Conservation (phyloP, 2,113 vertebrate genomes). For the Chloropsis cyanopogon region DNA sequence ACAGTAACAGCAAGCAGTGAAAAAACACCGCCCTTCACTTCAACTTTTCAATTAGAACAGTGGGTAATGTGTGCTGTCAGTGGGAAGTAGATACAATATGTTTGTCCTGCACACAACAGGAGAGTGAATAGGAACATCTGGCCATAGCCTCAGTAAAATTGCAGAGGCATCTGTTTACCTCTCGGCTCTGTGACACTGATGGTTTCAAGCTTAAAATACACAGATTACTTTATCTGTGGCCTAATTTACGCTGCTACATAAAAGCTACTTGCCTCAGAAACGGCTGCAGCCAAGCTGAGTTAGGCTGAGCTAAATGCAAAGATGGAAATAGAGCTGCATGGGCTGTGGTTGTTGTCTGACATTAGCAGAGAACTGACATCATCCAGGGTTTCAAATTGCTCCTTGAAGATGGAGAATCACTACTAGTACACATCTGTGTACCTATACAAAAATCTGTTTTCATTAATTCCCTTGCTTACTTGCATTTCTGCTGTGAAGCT, state of each 20-base stretch:
- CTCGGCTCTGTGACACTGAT: conserved; percentile 83
- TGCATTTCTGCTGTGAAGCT: background rate
- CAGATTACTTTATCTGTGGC: conserved; percentile 80
- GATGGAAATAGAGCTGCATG: background rate
- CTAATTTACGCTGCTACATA: conserved; percentile 82
- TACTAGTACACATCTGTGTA: background rate
- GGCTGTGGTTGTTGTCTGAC: background rate
- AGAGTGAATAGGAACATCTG: conserved; percentile 81
- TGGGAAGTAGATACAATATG: conserved; percentile 80
- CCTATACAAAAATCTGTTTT: background rate
- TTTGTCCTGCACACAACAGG: conserved; percentile 75
- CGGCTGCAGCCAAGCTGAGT: conserved; percentile 50
- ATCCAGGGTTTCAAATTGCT: background rate
- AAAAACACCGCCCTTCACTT: conserved; percentile 74
- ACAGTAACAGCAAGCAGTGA: conserved; percentile 51
- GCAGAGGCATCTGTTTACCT: conserved; percentile 90
- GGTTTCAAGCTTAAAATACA: conserved; percentile 85
- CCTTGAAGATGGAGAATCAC: conserved; percentile 16
- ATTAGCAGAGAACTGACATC: background rate
- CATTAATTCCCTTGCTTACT: background rate
- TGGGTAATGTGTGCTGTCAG: conserved; percentile 80
- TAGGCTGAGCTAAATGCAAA: conserved; percentile 29
- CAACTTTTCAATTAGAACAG: conserved; percentile 71
- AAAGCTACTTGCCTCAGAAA: conserved; percentile 64
- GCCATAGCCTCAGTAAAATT: conserved; percentile 75